phyloP scores from a whole-genome alignment of 2,113 vertebrate genomes.

The Piliocolobus tephrosceles region DNA sequence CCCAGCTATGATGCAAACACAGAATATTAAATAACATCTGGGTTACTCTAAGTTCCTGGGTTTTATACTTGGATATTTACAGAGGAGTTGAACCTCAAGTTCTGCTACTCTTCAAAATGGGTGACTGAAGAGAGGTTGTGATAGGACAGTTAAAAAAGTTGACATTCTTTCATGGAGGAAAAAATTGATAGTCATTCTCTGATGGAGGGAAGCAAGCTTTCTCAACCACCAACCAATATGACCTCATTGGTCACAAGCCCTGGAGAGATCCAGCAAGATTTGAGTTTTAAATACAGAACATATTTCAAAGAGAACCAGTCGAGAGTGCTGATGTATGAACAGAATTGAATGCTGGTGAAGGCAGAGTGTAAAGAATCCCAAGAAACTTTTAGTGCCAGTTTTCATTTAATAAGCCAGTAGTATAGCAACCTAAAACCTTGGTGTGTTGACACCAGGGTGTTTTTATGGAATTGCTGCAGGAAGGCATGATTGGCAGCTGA shows the following conservation, averaged over 20 bases:
- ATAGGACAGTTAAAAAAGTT: neutral
- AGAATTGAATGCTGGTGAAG: conserved; percentile 36
- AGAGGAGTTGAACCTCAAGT: neutral
- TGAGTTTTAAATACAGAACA: neutral
- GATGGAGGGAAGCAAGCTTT: neutral
- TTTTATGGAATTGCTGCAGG: neutral
- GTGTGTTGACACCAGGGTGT: neutral
- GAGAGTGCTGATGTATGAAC: neutral
- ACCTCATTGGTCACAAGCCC: no score
- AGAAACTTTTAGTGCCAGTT: conserved; percentile 43
- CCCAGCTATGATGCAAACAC: conserved; percentile 14
- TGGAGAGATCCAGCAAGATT: neutral
- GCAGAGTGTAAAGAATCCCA: conserved; percentile 59
- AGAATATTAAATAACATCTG: neutral
- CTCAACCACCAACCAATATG: neutral
- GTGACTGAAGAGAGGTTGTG: neutral
- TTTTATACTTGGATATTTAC: neutral
- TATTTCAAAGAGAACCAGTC: neutral
- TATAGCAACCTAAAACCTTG: neutral
- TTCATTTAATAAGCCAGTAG: conserved; percentile 69
- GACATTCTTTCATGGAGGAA: neutral
- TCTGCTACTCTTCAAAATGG: neutral
- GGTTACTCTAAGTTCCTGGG: neutral
- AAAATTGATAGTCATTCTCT: neutral
- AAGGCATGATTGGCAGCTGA: neutral